Evolutionary conservation across 2,113 vertebrate genomes (phyloP).

Genomic region (Uria aalge): DNA sequence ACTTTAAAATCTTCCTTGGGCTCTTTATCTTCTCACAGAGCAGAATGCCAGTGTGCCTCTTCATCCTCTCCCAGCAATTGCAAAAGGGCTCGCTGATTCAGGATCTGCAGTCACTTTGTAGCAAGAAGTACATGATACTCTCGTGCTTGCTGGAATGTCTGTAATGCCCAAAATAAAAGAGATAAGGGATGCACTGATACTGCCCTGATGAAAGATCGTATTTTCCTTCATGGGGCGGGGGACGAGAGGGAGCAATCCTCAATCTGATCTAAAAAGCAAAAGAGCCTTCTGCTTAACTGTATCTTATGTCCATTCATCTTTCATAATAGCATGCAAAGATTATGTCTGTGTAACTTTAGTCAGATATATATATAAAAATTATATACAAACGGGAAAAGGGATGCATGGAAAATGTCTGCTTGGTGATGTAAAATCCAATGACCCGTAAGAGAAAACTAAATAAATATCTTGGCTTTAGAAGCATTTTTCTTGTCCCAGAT

Average conservation of each 20-base stretch:
- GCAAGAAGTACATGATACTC: neutral
- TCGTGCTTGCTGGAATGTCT: neutral
- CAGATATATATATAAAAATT: neutral
- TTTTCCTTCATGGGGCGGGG: neutral
- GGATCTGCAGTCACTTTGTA: neutral
- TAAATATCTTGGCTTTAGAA: neutral
- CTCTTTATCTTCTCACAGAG: neutral
- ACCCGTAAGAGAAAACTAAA: neutral
- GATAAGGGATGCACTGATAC: neutral
- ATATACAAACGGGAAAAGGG: neutral
- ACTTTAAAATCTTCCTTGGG: neutral
- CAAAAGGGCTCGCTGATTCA: neutral
- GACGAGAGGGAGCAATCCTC: neutral
- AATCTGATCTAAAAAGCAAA: neutral
- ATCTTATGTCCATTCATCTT: neutral
- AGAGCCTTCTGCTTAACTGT: neutral
- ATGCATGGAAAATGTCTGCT: slow-evolving; percentile 23
- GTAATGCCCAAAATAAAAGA: neutral
- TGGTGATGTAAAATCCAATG: neutral
- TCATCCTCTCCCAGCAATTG: neutral
- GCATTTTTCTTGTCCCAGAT: slow-evolving; percentile 24
- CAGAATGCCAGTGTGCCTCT: neutral
- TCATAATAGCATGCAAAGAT: neutral
- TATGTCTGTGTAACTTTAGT: neutral
- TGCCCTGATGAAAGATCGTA: neutral